A percentile compares a stretch with the other conserved stretches of the same genome.
Evolutionary conservation across 2,888 invertebrate species (phyloP).

Genomic region (Philaethria dido): DNA sequence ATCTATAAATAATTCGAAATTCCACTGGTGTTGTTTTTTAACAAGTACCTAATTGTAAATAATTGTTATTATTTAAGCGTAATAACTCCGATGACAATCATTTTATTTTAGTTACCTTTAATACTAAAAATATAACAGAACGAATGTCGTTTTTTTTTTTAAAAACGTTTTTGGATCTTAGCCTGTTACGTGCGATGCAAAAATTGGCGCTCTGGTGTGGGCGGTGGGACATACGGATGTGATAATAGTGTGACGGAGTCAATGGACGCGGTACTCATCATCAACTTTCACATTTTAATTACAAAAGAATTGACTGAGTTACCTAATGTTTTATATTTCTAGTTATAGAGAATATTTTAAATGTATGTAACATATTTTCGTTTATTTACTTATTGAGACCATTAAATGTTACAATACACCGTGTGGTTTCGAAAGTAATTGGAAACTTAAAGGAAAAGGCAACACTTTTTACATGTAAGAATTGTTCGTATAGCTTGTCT

Average conservation of each 20-base stretch:
- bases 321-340: slow-evolving; percentile 9
- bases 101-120: not conserved
- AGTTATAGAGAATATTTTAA: not conserved
- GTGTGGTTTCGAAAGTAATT: slow-evolving; percentile 1
- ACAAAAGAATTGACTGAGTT: slow-evolving; percentile 18
- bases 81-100: not conserved
- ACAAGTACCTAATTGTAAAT: too few species aligned
- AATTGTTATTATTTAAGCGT: not conserved
- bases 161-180: not conserved
- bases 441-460: not conserved
- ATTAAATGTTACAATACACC: not conserved
- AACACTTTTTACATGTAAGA: not conserved
- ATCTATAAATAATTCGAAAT: not conserved
- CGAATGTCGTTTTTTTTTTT: not conserved
- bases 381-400: not conserved
- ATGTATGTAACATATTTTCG: slow-evolving; percentile 2
- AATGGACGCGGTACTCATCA: slow-evolving; percentile 56
- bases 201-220: slow-evolving; percentile 68
- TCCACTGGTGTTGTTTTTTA: not conserved
- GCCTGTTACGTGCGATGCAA: slow-evolving; percentile 49
- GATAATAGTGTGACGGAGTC: slow-evolving; percentile 66
- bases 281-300: slow-evolving; percentile 33
- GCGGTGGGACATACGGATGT: slow-evolving; percentile 70
- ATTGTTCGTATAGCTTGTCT: not conserved
- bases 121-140: not conserved